Evolutionary conservation across 2,888 invertebrate species (phyloP).

Genomic region (Tetragnatha montana): DNA sequence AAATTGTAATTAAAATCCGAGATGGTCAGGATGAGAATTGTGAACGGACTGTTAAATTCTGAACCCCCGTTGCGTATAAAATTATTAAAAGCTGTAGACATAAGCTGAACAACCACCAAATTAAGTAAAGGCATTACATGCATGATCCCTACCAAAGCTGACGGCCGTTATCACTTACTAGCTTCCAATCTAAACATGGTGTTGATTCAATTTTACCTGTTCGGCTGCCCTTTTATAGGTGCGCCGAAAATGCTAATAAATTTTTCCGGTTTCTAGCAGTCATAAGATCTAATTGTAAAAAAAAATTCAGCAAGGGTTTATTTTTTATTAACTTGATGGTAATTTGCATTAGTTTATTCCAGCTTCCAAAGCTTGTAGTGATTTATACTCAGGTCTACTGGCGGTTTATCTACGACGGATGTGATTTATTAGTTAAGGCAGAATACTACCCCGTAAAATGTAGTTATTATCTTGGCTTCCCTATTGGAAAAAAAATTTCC

Average conservation of each 20-base stretch:
- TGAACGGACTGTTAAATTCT: too few species aligned
- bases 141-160: background rate
- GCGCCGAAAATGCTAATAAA: background rate
- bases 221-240: background rate
- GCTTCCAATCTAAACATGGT: slow-evolving; percentile 6
- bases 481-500: too few species aligned
- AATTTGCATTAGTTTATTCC: background rate
- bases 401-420: too few species aligned
- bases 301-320: background rate
- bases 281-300: background rate
- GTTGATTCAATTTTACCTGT: slow-evolving; percentile 18
- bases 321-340: background rate
- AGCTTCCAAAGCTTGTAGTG: background rate
- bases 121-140: too few species aligned
- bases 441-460: too few species aligned
- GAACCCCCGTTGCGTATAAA: too few species aligned
- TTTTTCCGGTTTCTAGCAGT: background rate
- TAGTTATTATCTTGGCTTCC: too few species aligned
- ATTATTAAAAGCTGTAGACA: too few species aligned
- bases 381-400: background rate
- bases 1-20: too few species aligned
- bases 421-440: too few species aligned
- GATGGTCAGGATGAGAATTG: too few species aligned
- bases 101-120: too few species aligned
- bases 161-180: background rate